Evolutionary conservation across 1,140 invertebrate genomes (phyloP), one percentile per base, ranked within the genome.

Genomic region (Drosophila erecta): DNA sequence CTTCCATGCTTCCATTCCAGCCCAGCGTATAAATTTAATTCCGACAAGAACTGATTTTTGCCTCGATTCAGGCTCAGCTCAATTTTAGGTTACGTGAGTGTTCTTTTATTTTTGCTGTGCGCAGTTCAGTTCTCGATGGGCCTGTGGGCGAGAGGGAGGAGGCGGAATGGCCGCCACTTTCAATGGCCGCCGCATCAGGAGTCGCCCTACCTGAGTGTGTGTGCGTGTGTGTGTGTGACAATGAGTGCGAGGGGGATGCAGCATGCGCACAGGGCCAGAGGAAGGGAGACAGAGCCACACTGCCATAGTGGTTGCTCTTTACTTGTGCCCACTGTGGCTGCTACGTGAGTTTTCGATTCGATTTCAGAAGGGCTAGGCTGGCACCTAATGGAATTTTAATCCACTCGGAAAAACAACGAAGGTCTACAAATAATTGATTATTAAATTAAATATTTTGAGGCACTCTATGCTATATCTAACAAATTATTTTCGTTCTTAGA

Each of bases 21-120:
- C 65, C 83, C 71, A 75, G 69, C 81, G 81, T 81, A 79, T 87
- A 87, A 69, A 87, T 86, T 87, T 87, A 87, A 86, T 87, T 75
- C 74, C 81, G 41, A 60, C 77, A 81, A 76, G 72, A 76, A 80
- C 58, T 73, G 59, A 85, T 85, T 51, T 85, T 86, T 35, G 51
- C 59, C 58, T 64, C 50, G 49, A 62, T 49, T 64, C 70, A 40
- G 51, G 58, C 69, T 73, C 69, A 62, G 75, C 44, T 57, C 61
- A 51, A 65, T 75, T 75, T 53, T 47, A 55, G 49, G 47, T 40
- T 75, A 56, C 49, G 65, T 72, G 62, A 62, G 62, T 41, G 35
- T 41, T 65, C 44, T 35, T 50, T 73, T 55, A 76, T 59, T 53
- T 49, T 64, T 57, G 35, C 50, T 75, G 56, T 76, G 73, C 73